Percentiles rank a stretch among this genome's conserved stretches.
These are phyloP conservation scores for Halocaridina rubra DNA, from an alignment of 2,888 invertebrate genomes.

Conservation along the genomic window DNA sequence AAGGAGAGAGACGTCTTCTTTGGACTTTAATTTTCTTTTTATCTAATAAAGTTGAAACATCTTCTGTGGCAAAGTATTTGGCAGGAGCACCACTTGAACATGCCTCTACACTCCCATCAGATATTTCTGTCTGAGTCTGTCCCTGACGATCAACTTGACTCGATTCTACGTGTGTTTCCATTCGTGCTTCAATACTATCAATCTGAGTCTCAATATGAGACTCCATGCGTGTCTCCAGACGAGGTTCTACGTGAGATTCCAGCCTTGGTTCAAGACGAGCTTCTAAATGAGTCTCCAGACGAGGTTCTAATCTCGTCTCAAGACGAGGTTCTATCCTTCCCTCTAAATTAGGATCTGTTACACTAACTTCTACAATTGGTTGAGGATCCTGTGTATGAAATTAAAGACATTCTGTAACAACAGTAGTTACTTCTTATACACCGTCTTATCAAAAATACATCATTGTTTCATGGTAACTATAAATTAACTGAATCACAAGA, in stretches of 20 bases:
- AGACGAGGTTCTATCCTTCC: background rate
- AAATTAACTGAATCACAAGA: too few species aligned
- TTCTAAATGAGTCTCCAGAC: background rate
- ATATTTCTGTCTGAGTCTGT: constrained; percentile 10
- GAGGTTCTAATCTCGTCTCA: constrained; percentile 1
- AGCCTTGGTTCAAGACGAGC: constrained; percentile 20
- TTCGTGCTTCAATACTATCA: background rate
- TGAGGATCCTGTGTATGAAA: background rate
- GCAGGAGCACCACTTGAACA: constrained; percentile 55
- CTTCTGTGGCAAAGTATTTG: constrained; percentile 41
- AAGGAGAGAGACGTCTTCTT: constrained; percentile 53
- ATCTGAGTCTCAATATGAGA: constrained; percentile 24
- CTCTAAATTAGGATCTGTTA: background rate
- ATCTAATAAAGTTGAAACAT: constrained; percentile 21
- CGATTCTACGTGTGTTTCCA: constrained; percentile 4
- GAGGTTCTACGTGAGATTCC: constrained; percentile 20
- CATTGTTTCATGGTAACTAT: too few species aligned
- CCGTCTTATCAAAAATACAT: too few species aligned
- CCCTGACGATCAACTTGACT: constrained; percentile 31
- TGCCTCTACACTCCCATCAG: constrained; percentile 25
- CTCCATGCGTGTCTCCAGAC: constrained; percentile 64
- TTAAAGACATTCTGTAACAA: too few species aligned
- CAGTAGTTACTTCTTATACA: too few species aligned
- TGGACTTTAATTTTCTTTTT: constrained; percentile 42
- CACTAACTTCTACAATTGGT: background rate